phyloP scores from a whole-genome alignment of 1,140 invertebrate species.

The Pomphorhynchus laevis region DNA sequence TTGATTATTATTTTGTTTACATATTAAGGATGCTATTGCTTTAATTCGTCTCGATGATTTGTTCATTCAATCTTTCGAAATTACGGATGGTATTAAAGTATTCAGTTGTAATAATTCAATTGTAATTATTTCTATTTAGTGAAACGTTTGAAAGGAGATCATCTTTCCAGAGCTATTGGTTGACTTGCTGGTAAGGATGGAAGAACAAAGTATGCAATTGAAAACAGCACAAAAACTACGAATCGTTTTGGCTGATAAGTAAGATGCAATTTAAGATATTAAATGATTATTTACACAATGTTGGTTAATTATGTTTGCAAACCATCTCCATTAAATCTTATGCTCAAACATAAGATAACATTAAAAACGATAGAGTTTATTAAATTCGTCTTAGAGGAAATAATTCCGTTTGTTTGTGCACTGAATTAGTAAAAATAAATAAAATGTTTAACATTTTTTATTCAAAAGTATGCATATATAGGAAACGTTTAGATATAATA shows the following conservation, averaged over 20 bases:
- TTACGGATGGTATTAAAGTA: conserved; percentile 35
- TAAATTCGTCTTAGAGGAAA: too few species aligned
- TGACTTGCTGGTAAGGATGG: conserved; percentile 81
- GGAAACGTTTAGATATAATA: too few species aligned
- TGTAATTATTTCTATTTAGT: conserved; percentile 24
- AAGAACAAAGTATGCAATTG: conserved; percentile 81
- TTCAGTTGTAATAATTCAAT: neutral
- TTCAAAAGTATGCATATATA: too few species aligned
- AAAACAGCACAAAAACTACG: conserved; percentile 93
- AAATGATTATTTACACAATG: neutral
- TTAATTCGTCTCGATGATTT: conserved; percentile 70
- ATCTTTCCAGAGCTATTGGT: conserved; percentile 66
- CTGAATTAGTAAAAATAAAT: too few species aligned
- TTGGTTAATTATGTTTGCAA: neutral
- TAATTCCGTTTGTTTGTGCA: too few species aligned
- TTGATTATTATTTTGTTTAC: conserved; percentile 9
- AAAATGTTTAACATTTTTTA: too few species aligned
- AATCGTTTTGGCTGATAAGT: conserved; percentile 63
- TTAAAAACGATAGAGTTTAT: conserved; percentile 1
- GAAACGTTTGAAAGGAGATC: conserved; percentile 66
- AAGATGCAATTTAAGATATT: conserved; percentile 9
- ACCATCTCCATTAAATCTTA: too few species aligned
- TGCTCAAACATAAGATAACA: neutral
- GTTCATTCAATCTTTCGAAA: conserved; percentile 77
- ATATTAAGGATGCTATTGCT: conserved; percentile 42